A percentile compares a stretch with the other conserved stretches of the same genome.
Conservation (phyloP, 1,140 invertebrate genomes). For the Hesperophylax magnus region DNA sequence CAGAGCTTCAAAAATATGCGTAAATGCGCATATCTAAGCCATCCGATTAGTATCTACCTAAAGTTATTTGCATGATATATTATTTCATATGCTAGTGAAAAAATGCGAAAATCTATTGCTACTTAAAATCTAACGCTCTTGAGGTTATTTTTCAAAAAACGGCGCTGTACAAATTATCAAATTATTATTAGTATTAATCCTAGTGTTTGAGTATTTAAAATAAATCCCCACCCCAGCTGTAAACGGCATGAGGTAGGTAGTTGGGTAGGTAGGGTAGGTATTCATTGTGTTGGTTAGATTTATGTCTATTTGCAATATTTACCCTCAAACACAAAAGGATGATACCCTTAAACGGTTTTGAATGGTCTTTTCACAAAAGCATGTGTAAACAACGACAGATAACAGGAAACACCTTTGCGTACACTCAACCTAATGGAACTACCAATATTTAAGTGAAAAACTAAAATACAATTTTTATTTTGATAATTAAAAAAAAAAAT, state of each 20-base stretch:
- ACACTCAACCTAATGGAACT: conserved; percentile 35
- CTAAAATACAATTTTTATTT: neutral
- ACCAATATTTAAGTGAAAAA: neutral
- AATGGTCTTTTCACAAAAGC: conserved; percentile 58
- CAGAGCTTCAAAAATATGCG: no score
- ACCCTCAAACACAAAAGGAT: conserved; percentile 53
- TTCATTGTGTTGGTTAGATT: conserved; percentile 51
- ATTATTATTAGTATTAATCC: no score
- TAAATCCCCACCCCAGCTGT: neutral
- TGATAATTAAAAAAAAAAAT: no score
- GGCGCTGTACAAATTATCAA: no score
- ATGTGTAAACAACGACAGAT: conserved; percentile 58
- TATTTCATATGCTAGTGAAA: no score
- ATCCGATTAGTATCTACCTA: no score
- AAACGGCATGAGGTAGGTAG: conserved; percentile 19
- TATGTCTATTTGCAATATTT: conserved; percentile 56
- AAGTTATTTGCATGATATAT: no score
- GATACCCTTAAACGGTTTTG: conserved; percentile 57
- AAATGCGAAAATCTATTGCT: no score
- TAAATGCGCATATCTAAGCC: no score
- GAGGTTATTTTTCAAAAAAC: no score
- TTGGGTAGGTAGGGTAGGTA: neutral
- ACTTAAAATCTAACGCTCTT: no score
- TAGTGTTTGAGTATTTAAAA: no score
- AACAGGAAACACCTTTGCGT: conserved; percentile 56